Base-by-base conservation (phyloP, 2,888 invertebrate species). In the Proisotoma minuta region DNA sequence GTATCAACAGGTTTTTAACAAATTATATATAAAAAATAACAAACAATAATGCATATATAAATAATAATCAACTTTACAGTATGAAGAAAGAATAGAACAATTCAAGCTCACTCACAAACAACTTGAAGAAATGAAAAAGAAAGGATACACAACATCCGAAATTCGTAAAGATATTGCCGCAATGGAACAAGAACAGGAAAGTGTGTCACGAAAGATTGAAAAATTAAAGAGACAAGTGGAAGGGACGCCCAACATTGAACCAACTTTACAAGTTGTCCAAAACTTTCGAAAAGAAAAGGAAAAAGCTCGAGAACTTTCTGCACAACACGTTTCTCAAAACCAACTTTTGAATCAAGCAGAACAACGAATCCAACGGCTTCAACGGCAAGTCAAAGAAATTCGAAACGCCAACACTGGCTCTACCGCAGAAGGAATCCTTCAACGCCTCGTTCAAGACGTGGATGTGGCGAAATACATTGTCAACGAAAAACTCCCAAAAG, bases 121-220 rank as follows among this genome's bases (percentile, higher is more conserved):
- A 72, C 83, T 84, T 40, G 84, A 87, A 73, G 76, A 82, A 53
- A 78, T 87, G 57, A 82, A 83, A 71, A 83, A 61, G n/a, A 71
- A 68, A 53, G 83, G 83, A 27, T 85, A 87, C 75, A 84, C 87
- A n/a, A 82, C 84, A 0, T 82, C 84, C 2, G 93, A 93, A 79
- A 84, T 94, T 63, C 85, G 89, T 72, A 85, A 87, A 70, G 93
- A 93, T 76, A 85, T 92, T 57, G 85, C 86, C 73, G 86, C 89
- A 66, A 91, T 92, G 89, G 89, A 90, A 69, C 85, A 88, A 58
- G 93, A 94, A 77, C 85, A 87, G 76, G 89, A 89, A 74, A 87
- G 89, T 73, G 84, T 90, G 76, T 77, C 75, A 68, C 82, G 82
- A 74, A 82, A 84, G 76, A 81, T 84, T 60, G 83, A 85, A 73